Evolutionary conservation across 1,140 invertebrate species (phyloP), one percentile per base, ranked within the genome.

Genomic region (Macrosteles quadrilineatus): DNA sequence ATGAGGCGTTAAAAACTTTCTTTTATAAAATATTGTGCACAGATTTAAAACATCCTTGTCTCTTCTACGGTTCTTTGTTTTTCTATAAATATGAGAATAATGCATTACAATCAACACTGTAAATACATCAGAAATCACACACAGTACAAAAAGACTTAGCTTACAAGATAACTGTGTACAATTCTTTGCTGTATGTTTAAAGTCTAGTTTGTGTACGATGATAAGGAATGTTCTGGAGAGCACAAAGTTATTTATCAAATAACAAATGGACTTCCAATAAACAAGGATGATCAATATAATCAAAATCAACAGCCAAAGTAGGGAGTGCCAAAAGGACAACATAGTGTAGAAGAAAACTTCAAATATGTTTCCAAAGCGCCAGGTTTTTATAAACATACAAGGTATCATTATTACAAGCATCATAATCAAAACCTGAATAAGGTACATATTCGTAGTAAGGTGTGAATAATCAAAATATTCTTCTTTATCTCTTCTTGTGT

Each of bases 301-400:
- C 6, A 50, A 4, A 6, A 19, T 6, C 17, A 50, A 11, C 3
- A 50, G 6, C 47, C 6, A 11, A 6, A 23, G n/a, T 50, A 50
- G n/a, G n/a, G 17, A 9, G 6, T n/a, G 3, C 47, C 47, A 50
- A 11, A 4, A 6, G n/a, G 47, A 11, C n/a, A 50, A 19, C 17
- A 50, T 6, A 4, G 47, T 50, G 4, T 4, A 6, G n/a, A 50
- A 50, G 47, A 9, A 50, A 50, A 23, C 6, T 3, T 6, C n/a
- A 23, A 50, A 50, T 6, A 6, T 11, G 6, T 50, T 50, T 3
- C n/a, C 47, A 23, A 50, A 50, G 6, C 6, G 3, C 47, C 6
- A 50, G n/a, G 47, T 9, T 50, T 50, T 50, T n/a, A 50, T 50
- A n/a, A 50, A 50, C 47, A 4, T 50, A 50, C 47, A 50, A 19